A percentile compares a stretch with the other conserved stretches of the same genome.
Evolutionary conservation across 1,140 invertebrate genomes (phyloP).

Genomic region (Brevipalpus yothersi): DNA sequence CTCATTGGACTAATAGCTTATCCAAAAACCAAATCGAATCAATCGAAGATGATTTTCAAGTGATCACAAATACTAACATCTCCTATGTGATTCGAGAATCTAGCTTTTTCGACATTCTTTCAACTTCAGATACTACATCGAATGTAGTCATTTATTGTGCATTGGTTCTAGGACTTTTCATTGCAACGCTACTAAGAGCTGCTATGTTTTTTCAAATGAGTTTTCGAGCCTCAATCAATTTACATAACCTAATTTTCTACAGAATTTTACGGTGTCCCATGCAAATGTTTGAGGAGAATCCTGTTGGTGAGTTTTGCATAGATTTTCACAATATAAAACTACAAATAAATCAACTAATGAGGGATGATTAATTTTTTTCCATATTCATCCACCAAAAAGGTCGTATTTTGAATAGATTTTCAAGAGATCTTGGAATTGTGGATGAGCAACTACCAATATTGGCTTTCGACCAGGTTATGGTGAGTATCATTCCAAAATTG

Average conservation of each 20-base stretch:
- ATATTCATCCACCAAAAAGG: constrained; percentile 21
- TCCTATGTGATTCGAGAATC: neutral
- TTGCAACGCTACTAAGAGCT: constrained; percentile 26
- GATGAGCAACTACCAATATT: constrained; percentile 34
- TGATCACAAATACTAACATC: no score
- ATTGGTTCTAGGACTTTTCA: constrained; percentile 17
- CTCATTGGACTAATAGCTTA: constrained; percentile 8
- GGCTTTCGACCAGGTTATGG: constrained; percentile 37
- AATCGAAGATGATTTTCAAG: neutral
- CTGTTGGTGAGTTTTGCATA: constrained; percentile 22
- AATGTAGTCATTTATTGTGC: constrained; percentile 2
- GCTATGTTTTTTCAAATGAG: constrained; percentile 47
- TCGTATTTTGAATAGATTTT: constrained; percentile 12
- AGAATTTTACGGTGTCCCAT: constrained; percentile 53
- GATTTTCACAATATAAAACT: no score
- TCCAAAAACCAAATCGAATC: neutral
- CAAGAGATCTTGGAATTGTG: constrained; percentile 10
- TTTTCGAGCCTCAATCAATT: constrained; percentile 42
- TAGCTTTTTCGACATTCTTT: neutral
- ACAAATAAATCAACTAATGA: no score
- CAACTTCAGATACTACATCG: neutral
- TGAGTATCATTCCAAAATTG: constrained; percentile 30
- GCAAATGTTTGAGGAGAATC: constrained; percentile 65
- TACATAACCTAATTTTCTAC: constrained; percentile 60
- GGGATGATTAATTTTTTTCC: constrained; percentile 22